A percentile compares a stretch with the other conserved stretches of the same genome.
These are phyloP conservation scores for Pristionchus pacificus DNA, from an alignment of 1,140 invertebrate genomes.

Conservation along the genomic window DNA sequence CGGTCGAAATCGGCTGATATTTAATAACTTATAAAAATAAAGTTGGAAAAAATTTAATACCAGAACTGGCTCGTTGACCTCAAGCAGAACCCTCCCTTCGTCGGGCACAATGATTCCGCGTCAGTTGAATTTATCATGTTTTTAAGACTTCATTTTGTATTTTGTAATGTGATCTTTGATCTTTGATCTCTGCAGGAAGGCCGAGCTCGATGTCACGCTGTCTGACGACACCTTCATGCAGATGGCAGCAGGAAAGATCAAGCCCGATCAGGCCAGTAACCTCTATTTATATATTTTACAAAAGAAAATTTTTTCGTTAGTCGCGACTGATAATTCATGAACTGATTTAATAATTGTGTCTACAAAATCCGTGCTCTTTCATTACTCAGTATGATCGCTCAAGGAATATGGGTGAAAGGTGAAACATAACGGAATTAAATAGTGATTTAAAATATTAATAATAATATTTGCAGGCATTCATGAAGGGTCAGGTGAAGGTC, in stretches of 20 bases:
- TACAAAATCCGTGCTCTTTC: no score
- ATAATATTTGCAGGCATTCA: slow-evolving; percentile 75
- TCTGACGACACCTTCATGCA: slow-evolving; percentile 49
- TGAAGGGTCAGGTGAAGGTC: slow-evolving; percentile 91
- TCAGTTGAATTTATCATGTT: no score
- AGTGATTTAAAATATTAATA: neutral
- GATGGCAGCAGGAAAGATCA: slow-evolving; percentile 71
- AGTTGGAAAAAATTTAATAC: no score
- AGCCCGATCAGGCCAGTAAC: slow-evolving; percentile 80
- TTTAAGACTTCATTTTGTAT: no score
- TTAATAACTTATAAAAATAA: no score
- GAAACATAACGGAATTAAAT: slow-evolving; percentile 64
- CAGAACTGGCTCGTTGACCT: slow-evolving; percentile 14
- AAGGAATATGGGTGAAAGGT: no score
- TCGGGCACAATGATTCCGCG: slow-evolving; percentile 35
- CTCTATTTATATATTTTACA: no score
- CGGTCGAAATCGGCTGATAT: no score
- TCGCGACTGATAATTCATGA: no score
- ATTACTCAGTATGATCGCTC: no score
- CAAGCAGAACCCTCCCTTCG: slow-evolving; percentile 42
- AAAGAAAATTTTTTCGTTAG: no score
- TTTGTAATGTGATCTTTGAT: neutral
- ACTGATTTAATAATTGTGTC: no score
- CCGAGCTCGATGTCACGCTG: slow-evolving; percentile 42
- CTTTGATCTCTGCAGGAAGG: neutral